These are phyloP conservation scores for Cathartes aura DNA, from an alignment of 2,113 vertebrate species.

Conservation along the genomic window DNA sequence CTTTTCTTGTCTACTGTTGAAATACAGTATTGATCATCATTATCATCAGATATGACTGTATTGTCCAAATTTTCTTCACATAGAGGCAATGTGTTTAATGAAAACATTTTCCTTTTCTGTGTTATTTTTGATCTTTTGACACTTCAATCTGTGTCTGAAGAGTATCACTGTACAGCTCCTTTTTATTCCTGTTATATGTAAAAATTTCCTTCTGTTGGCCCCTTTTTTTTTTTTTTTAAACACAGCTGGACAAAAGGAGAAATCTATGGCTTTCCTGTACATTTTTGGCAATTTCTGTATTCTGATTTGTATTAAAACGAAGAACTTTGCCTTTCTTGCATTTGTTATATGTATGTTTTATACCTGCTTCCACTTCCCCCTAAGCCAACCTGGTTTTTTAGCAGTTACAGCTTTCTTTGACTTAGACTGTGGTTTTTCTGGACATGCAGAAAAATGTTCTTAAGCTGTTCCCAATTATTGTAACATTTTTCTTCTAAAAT, in stretches of 20 bases:
- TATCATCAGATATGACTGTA: not conserved
- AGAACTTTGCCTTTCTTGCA: not conserved
- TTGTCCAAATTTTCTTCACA: not conserved
- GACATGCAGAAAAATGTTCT: constrained; percentile 13
- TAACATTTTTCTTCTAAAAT: constrained; percentile 1
- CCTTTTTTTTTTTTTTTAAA: not conserved
- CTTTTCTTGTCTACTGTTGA: not conserved
- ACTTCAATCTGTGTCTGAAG: not conserved
- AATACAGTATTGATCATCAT: not conserved
- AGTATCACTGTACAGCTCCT: not conserved
- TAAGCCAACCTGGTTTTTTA: not conserved
- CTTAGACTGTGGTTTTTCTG: not conserved
- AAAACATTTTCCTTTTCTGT: not conserved
- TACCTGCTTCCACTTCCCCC: not conserved
- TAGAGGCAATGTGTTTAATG: not conserved
- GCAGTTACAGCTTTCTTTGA: not conserved
- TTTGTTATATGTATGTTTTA: not conserved
- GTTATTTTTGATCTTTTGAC: not conserved
- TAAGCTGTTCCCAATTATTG: constrained; percentile 4
- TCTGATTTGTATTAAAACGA: not conserved
- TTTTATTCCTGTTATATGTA: not conserved
- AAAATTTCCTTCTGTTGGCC: not conserved
- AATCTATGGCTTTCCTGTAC: not conserved
- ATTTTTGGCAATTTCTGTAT: not conserved
- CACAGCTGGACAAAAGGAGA: not conserved